Evolutionary conservation across 1,140 invertebrate species (phyloP).

Genomic region (Caenorhabditis remanei): DNA sequence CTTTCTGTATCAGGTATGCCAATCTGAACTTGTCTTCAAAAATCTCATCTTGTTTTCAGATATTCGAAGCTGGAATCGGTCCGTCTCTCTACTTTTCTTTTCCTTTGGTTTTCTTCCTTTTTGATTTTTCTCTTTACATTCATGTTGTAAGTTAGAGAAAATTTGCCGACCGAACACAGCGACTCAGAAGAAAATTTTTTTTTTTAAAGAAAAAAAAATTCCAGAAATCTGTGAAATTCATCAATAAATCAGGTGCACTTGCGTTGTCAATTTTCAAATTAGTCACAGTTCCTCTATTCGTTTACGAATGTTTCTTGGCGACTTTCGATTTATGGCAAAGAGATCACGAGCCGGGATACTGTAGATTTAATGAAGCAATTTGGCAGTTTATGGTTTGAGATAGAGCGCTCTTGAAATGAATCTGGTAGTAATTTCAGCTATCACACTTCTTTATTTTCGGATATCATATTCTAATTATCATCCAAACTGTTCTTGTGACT

Average conservation of each 20-base stretch:
- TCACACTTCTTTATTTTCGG: slow-evolving; percentile 38
- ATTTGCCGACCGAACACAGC: too few species aligned
- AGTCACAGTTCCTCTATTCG: not conserved
- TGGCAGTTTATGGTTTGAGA: slow-evolving; percentile 32
- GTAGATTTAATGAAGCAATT: slow-evolving; percentile 15
- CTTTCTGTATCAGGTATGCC: slow-evolving; percentile 7
- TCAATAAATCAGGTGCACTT: slow-evolving; percentile 28
- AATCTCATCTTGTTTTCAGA: not conserved
- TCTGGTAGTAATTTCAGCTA: not conserved
- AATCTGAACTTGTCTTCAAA: not conserved
- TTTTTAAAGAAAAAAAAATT: not conserved
- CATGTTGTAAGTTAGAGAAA: not conserved
- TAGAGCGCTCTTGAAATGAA: not conserved
- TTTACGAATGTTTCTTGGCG: slow-evolving; percentile 17
- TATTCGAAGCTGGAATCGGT: slow-evolving; percentile 15
- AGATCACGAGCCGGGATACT: slow-evolving; percentile 24
- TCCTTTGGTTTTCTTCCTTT: not conserved
- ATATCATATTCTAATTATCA: not conserved
- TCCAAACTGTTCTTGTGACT: not conserved
- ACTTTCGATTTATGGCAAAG: slow-evolving; percentile 15
- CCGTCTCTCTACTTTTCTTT: slow-evolving; percentile 25
- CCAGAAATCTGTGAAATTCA: slow-evolving; percentile 18
- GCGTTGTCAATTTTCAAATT: not conserved
- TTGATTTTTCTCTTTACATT: not conserved
- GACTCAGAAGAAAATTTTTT: too few species aligned